These are phyloP conservation scores for Desmophyllum pertusum DNA, from an alignment of 92 coral and sea anemone genomes.

Conservation along the genomic window DNA sequence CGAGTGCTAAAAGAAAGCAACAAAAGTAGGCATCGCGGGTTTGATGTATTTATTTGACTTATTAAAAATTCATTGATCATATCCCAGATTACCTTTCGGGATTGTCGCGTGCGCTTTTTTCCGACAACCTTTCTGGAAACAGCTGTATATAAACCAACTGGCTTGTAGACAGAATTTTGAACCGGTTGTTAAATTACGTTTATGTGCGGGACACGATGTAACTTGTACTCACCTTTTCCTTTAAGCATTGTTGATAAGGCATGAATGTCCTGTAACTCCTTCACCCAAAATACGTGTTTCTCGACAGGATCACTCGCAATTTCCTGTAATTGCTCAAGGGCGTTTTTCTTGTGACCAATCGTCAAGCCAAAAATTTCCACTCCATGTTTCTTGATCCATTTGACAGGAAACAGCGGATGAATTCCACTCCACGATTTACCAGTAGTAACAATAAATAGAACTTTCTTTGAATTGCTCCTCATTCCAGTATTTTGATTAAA, in stretches of 20 bases:
- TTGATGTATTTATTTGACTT: too few relatives aligned
- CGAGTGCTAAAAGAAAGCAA: too few relatives aligned
- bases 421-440: slow-evolving; percentile 13
- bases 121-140: too few relatives aligned
- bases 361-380: slow-evolving; percentile 50
- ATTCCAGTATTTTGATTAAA: neutral
- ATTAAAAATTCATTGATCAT: too few relatives aligned
- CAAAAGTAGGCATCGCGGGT: too few relatives aligned
- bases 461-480: slow-evolving; percentile 43
- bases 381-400: slow-evolving; percentile 15
- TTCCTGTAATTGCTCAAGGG: slow-evolving; percentile 18
- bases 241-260: slow-evolving; percentile 6
- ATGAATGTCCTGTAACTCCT: neutral
- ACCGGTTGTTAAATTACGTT: too few relatives aligned
- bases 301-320: slow-evolving; percentile 45
- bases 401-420: neutral
- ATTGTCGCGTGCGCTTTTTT: too few relatives aligned
- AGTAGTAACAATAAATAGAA: slow-evolving; percentile 39
- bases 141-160: too few relatives aligned
- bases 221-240: slow-evolving; percentile 20
- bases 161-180: too few relatives aligned
- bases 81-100: too few relatives aligned
- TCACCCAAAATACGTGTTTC: slow-evolving; percentile 40
- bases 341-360: slow-evolving; percentile 27
- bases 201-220: too few relatives aligned